Base-by-base conservation (phyloP, 35 echinoderm and acorn worm species). In the Stichopus chloronotus region DNA sequence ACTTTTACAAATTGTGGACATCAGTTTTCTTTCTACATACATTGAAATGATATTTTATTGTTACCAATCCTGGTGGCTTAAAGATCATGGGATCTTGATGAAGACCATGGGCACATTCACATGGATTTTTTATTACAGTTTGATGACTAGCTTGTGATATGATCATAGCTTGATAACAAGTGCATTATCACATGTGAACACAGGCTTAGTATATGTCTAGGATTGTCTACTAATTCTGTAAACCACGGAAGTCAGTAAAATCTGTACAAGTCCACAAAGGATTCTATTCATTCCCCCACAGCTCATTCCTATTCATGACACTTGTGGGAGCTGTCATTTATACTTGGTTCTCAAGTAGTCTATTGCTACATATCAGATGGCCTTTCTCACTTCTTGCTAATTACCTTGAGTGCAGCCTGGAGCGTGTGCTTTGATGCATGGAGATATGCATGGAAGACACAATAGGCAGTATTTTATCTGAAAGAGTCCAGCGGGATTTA, bases 311-410 rank as follows among this genome's bases (percentile, higher is more conserved):
- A 78, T 78, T 78, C 76, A 23, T 21, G 76, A 78, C 76, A 78
- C 76, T 78, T 78, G 7, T 78, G 76, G 23, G 76, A 78, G 76
- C 76, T 78, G 76, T 78, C 76, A 23, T 78, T 78, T 78, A 78
- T 78, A 22, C 76, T 78, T 24, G 6, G 76, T 78, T 25, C 6
- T 11, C 52, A 78, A 78, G 19, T 22, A 78, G 76, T 78, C 76
- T 78, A 25, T 77, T 77, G 72, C 52, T 78, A 22, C 17, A 5
- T 78, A 78, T 76, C 7, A 76, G 30, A 43, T 43, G 30, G 30
- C 72, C 4, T 77, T 77, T 77, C 72, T 8, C 72, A 77, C 4
- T 22, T 9, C 72, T 77, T 77, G 72, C 72, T 77, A 0, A 77
- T 77, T 77, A 77, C 25, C 72, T 19, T 25, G 9, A 78, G 76